Evolutionary conservation across 2,113 vertebrate species (phyloP).

Genomic region (Larimichthys polyactis): DNA sequence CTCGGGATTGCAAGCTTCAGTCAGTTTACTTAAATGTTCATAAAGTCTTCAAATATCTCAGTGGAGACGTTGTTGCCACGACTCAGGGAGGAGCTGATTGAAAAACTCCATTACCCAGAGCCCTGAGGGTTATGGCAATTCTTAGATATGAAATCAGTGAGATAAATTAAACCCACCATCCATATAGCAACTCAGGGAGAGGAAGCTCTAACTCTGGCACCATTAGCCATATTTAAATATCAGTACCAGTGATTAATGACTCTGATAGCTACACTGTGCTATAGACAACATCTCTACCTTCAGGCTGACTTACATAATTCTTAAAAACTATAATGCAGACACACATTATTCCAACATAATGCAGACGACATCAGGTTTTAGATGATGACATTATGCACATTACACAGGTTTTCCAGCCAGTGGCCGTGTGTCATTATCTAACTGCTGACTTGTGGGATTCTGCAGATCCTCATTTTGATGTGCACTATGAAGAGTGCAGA

Average conservation of each 20-base stretch:
- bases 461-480: slow-evolving; percentile 31
- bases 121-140: slow-evolving; percentile 28
- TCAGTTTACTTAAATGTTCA: slow-evolving; percentile 11
- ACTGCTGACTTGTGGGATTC: slow-evolving; percentile 49
- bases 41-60: slow-evolving; percentile 9
- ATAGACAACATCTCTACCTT: slow-evolving; percentile 8
- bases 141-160: slow-evolving; percentile 40
- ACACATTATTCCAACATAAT: neutral
- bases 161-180: slow-evolving; percentile 47
- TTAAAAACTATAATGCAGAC: slow-evolving; percentile 38
- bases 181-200: slow-evolving; percentile 5
- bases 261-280: slow-evolving; percentile 14
- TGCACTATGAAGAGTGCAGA: slow-evolving; percentile 29
- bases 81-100: slow-evolving; percentile 45
- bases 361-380: slow-evolving; percentile 26
- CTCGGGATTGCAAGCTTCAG: neutral
- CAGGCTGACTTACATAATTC: slow-evolving; percentile 4
- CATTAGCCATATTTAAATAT: slow-evolving; percentile 22
- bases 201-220: slow-evolving; percentile 27
- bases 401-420: slow-evolving; percentile 28
- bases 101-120: slow-evolving; percentile 38
- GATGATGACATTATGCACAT: slow-evolving; percentile 36
- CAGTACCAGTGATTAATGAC: slow-evolving; percentile 39
- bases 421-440: slow-evolving; percentile 31
- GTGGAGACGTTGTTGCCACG: slow-evolving; percentile 11